Evolutionary conservation across 2,797 vertebrate species (phyloP).

Genomic region (Nannoperca australis): DNA sequence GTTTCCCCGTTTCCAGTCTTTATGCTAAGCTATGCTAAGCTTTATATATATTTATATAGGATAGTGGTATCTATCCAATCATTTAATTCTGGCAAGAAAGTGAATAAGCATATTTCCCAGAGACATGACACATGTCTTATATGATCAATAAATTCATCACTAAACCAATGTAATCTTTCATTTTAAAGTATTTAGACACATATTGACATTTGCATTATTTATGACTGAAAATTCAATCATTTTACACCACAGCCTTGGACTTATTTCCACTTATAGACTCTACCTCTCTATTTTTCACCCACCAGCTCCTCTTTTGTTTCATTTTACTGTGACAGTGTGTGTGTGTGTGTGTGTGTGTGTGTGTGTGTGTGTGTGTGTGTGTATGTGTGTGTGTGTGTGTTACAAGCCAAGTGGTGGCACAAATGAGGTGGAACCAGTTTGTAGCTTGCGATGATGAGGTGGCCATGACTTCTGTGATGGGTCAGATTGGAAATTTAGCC

Average conservation of each 20-base stretch:
- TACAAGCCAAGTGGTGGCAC: slow-evolving; percentile 47
- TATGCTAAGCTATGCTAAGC: background rate
- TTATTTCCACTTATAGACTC: slow-evolving; percentile 9
- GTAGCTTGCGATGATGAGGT: slow-evolving; percentile 63
- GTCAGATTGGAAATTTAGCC: slow-evolving; percentile 74
- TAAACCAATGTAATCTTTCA: slow-evolving; percentile 10
- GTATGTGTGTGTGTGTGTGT: background rate
- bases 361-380: slow-evolving; percentile 15
- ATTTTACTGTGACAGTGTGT: slow-evolving; percentile 49
- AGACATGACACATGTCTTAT: background rate
- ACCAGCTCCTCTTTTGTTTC: slow-evolving; percentile 53
- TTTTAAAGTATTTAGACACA: slow-evolving; percentile 12
- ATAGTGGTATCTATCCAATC: background rate
- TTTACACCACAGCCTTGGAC: slow-evolving; percentile 9
- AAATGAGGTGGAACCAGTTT: slow-evolving; percentile 67
- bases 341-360: no score
- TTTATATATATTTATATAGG: background rate
- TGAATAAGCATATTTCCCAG: background rate
- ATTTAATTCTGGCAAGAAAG: background rate
- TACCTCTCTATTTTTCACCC: slow-evolving; percentile 12
- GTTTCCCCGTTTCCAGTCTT: background rate
- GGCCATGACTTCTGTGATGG: slow-evolving; percentile 61
- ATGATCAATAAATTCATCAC: slow-evolving; percentile 4
- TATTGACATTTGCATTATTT: slow-evolving; percentile 43
- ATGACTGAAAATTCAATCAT: slow-evolving; percentile 29